Evolutionary conservation across 2,888 invertebrate genomes (phyloP).

Genomic region (Yponomeuta evonymella): DNA sequence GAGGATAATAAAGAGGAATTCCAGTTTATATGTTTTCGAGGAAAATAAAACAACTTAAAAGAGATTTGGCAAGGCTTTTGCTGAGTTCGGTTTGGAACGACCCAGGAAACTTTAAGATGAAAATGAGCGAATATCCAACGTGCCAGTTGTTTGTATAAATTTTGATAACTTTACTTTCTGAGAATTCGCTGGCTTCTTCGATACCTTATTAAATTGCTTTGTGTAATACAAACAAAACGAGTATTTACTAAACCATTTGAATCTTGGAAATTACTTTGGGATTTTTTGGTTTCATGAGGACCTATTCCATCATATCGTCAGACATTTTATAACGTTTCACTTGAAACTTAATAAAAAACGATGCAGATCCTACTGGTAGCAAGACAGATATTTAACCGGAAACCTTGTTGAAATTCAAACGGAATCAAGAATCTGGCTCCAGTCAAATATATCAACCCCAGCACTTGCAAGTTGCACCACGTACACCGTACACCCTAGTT

Average conservation of each 20-base stretch:
- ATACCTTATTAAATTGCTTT: neutral
- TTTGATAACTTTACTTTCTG: neutral
- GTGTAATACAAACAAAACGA: neutral
- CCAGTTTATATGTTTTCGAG: neutral
- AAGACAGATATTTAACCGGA: neutral
- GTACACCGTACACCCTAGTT: neutral
- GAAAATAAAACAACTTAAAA: conserved; percentile 22
- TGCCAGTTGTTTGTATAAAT: conserved; percentile 37
- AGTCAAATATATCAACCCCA: neutral
- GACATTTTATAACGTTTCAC: neutral
- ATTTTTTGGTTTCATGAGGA: neutral
- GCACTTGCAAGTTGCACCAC: conserved; percentile 6
- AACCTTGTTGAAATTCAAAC: neutral
- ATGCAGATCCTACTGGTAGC: neutral
- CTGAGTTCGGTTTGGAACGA: conserved; percentile 49
- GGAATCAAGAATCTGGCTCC: neutral
- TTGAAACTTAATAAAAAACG: neutral
- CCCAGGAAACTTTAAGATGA: conserved; percentile 32
- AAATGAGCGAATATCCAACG: conserved; percentile 36
- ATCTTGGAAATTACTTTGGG: neutral
- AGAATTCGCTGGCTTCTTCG: neutral
- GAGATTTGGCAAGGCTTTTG: conserved; percentile 60
- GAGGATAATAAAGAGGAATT: neutral
- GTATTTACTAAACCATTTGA: neutral
- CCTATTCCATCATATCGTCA: neutral